Evolutionary conservation across 2,888 invertebrate species (phyloP), one percentile per base, ranked within the genome.

Genomic region (Chymomyza amoena): DNA sequence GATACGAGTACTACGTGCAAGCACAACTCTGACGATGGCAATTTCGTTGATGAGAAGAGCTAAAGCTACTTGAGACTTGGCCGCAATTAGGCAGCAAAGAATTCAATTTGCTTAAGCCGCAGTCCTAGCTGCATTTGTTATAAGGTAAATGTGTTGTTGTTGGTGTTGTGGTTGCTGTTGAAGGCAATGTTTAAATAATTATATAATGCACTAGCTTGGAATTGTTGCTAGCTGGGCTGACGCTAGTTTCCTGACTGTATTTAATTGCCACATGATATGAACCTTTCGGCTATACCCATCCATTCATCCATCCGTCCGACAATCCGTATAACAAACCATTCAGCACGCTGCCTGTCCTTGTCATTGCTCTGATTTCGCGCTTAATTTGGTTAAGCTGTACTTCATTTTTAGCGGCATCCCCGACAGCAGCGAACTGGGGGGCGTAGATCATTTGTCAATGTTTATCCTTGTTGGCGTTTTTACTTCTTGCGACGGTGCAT

Each of bases 351-450:
- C 39, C 39, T 45, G 57, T 56, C 51, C 64, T 16, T 67, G 62
- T 65, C 68, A 61, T 51, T 68, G 61, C 72, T 76, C 70, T 76
- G 79, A 84, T 84, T 84, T 84, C 74, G 70, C 68, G 75, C 77
- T 88, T 88, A 84, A 87, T 87, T 84, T 84, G 88, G 84, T 81
- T 82, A 82, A 88, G 85, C 84, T 80, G 87, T 82, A 84, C 83
- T 87, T 84, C 73, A 87, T 25, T 18, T 57, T 57, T 57, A 25
- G 20, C 57, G 18, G 20, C 20, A 18, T 18, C 18, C 18, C 56
- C 16, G 18, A 57, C 57, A 28, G 20, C 57, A 9, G 39, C 13
- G 39, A 13, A 7, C 6, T 3, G 13, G 39, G 10, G 39, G 39
- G 10, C 10, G 28, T 5, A 7, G 6, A 32, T 51, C 81, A 69